Evolutionary conservation across 92 coral and sea anemone genomes (phyloP), one percentile per base, ranked within the genome.

Genomic region (Blastomussa wellsi): DNA sequence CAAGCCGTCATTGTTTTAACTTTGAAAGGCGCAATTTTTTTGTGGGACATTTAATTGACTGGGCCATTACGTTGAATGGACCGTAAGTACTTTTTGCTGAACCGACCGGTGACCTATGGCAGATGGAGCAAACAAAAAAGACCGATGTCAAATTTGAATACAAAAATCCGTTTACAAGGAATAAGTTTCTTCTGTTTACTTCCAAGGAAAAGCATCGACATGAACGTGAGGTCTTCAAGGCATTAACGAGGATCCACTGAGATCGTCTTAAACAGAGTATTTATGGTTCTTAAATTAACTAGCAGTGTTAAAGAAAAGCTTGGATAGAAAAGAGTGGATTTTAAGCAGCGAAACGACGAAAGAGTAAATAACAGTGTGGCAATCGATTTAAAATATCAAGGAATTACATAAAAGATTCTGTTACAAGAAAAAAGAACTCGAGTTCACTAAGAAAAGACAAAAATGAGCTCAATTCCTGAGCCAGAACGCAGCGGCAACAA

Each of bases 401-500:
- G 11, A 48, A 48, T 48, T 48, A 5, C 11, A 7, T 48, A 12
- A 48, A 3, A 9, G 5, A 48, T 48, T 48, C 16, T 48, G 53
- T 7, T 39, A 39, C 44, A 39, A 44, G 49, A 6, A 44, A 44
- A 10, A 51, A 15, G 33, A 28, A 60, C 12, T 59, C n/a, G 29
- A 60, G 15, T 31, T 5, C 10, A 31, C 1, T n/a, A 12, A 59
- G 15, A 26, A 4, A 20, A 24, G 8, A 26, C 20, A 36, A 2
- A 71, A 5, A 80, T 74, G 87, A 53, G 67, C 11, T 36, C 86
- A 1, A 69, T 17, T 33, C 91, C 91, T 9, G 91, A 88, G 33
- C 72, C 88, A 1, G 83, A 82, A 67, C 26, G 39, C 0, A 76
- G 29, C 19, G 7, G 13, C 53, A 76, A 37, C 19, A 9, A 36